Base-by-base conservation (phyloP, 23 tunicate species). In the Ciona savignyi region DNA sequence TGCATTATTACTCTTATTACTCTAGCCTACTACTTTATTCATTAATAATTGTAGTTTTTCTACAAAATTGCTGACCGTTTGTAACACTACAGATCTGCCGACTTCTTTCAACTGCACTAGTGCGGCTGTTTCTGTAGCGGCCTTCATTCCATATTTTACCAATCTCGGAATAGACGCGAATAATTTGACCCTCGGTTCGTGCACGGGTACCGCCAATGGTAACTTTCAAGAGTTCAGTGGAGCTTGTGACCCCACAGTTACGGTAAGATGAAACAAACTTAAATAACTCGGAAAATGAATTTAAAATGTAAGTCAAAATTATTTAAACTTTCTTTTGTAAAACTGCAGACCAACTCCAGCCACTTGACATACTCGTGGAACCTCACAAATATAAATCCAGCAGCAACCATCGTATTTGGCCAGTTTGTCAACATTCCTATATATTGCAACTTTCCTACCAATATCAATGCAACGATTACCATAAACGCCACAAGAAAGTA, bases 81-180 rank as follows among this genome's bases (percentile, higher is more conserved):
- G n/a, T n/a, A n/a, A n/a, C n/a, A n/a, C n/a, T 70, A 2, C 69
- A 79, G 83, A 70, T 1, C 69, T 79, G 21, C 83, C 83, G 3
- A 56, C 76, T 51, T 35, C 30, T 25, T 79, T 79, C 30, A 79
- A 74, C 11, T 79, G 83, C 69, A 56, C 63, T 4, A 35, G 60
- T 21, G 60, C 48, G 60, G 56, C 83, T 4, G 76, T 79, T 32
- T 66, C 72, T 60, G 77, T 79, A 20, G 68, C 76, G 15, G 83
- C 69, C 2, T 70, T 51, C 32, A 56, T 72, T n/a, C 83, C 83
- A 29, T 79, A 79, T 27, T 70, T 79, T 27, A 73, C 42, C 23
- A 79, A 79, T 56, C 83, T 79, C 29, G 83, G 83, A 1, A 79
- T 79, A 23, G 70, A 71, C 68, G 78, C 67, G 6, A 63, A 22